Conservation (phyloP, 2,113 vertebrate species). For the Crotophaga sulcirostris region DNA sequence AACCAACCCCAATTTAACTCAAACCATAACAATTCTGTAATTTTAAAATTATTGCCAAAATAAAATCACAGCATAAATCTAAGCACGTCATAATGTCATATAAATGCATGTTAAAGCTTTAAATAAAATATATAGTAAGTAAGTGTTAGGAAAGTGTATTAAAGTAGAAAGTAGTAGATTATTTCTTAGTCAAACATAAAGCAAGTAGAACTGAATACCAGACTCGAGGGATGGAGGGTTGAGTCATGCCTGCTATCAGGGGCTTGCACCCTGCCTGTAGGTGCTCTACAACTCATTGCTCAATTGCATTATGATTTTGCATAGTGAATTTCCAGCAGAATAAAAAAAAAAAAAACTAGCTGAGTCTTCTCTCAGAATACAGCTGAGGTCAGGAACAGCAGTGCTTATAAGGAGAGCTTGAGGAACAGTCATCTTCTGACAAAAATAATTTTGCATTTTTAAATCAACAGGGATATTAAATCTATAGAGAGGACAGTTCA, state of each 20-base stretch:
- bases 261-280: not conserved
- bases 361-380: not conserved
- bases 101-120: not conserved
- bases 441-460: not conserved
- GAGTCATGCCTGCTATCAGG: not conserved
- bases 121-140: not conserved
- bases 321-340: not conserved
- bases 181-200: not conserved
- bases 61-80: not conserved
- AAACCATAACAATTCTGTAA: not conserved
- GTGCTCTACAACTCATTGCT: not conserved
- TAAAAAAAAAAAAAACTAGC: not conserved
- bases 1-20: too few relatives aligned
- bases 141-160: not conserved
- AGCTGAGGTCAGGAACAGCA: not conserved
- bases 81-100: not conserved
- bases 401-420: not conserved
- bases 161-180: not conserved
- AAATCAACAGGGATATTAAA: not conserved
- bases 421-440: not conserved
- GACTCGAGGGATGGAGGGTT: not conserved
- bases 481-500: not conserved
- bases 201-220: not conserved
- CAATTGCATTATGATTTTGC: not conserved
- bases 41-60: not conserved